Conservation (phyloP, 2,888 invertebrate species). For the Encarsia formosa region DNA sequence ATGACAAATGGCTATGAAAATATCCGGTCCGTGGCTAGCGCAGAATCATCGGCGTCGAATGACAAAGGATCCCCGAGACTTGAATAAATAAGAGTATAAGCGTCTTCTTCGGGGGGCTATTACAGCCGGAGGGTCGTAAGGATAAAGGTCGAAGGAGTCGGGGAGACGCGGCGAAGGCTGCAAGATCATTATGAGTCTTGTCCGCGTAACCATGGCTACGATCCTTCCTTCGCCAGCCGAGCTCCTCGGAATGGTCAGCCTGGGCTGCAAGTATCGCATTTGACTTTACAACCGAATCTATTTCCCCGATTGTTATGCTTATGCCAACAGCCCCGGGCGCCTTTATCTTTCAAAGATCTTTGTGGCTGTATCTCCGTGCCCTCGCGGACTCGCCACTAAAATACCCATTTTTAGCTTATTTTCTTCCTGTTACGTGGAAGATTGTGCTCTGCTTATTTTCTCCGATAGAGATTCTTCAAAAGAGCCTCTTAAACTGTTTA, state of each 20-base stretch:
- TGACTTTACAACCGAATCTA: slow-evolving; percentile 47
- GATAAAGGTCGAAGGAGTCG: slow-evolving; percentile 7
- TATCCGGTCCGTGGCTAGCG: no score
- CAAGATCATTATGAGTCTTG: slow-evolving; percentile 50
- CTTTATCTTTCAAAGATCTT: no score
- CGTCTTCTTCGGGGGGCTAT: neutral
- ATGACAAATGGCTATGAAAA: no score
- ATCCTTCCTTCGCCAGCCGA: slow-evolving; percentile 33
- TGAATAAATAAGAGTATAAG: slow-evolving; percentile 22
- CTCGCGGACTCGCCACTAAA: slow-evolving; percentile 10
- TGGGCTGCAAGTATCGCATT: slow-evolving; percentile 47
- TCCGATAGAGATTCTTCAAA: no score
- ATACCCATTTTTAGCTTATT: slow-evolving; percentile 10
- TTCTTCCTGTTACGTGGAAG: no score
- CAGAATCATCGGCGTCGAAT: no score
- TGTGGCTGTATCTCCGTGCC: no score
- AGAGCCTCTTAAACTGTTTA: no score
- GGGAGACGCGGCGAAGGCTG: slow-evolving; percentile 14
- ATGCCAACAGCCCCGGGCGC: slow-evolving; percentile 34
- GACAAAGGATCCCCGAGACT: no score
- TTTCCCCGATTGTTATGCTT: slow-evolving; percentile 36
- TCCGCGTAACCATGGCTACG: slow-evolving; percentile 42
- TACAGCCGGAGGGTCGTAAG: slow-evolving; percentile 14
- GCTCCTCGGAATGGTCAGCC: slow-evolving; percentile 35
- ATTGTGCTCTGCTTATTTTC: no score